phyloP scores from a whole-genome alignment of 1,140 invertebrate genomes.

The Teleogryllus occipitalis region DNA sequence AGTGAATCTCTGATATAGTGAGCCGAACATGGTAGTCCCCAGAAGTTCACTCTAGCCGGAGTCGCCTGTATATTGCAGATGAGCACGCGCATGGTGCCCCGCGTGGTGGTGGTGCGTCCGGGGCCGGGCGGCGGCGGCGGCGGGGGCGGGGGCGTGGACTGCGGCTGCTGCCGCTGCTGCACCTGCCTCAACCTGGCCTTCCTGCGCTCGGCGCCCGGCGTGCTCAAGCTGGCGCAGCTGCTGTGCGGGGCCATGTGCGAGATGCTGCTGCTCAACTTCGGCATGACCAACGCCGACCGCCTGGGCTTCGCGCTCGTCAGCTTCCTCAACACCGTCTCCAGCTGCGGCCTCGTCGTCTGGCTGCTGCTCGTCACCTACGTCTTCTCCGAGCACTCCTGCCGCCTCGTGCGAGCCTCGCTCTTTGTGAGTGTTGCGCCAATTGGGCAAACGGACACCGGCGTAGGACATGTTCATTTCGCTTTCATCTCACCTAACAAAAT shows the following conservation, averaged over 20 bases:
- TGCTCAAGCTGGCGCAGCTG: constrained; percentile 52
- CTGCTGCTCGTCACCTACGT: constrained; percentile 64
- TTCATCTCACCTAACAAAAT: too few relatives aligned
- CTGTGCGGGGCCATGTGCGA: constrained; percentile 62
- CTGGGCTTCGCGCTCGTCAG: constrained; percentile 65
- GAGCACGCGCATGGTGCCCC: background rate
- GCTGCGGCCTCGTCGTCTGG: constrained; percentile 61
- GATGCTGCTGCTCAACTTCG: constrained; percentile 64
- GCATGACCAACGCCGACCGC: constrained; percentile 51
- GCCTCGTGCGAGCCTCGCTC: constrained; percentile 61
- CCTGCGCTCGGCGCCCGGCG: constrained; percentile 54
- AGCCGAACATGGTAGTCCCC: too few relatives aligned
- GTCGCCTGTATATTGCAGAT: too few relatives aligned
- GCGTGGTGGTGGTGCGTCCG: constrained; percentile 14
- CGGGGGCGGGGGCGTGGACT: constrained; percentile 45
- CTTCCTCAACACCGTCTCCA: constrained; percentile 63
- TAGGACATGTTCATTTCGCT: too few relatives aligned
- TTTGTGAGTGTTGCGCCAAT: constrained; percentile 53
- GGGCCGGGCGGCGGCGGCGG: constrained; percentile 23
- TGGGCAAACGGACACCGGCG: too few relatives aligned
- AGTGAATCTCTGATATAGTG: too few relatives aligned
- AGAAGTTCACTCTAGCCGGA: too few relatives aligned
- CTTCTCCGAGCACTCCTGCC: constrained; percentile 63
- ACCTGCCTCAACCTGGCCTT: constrained; percentile 70
- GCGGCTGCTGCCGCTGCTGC: constrained; percentile 64